Conservation (phyloP, 2,113 vertebrate species). For the Dicaeum eximium region DNA sequence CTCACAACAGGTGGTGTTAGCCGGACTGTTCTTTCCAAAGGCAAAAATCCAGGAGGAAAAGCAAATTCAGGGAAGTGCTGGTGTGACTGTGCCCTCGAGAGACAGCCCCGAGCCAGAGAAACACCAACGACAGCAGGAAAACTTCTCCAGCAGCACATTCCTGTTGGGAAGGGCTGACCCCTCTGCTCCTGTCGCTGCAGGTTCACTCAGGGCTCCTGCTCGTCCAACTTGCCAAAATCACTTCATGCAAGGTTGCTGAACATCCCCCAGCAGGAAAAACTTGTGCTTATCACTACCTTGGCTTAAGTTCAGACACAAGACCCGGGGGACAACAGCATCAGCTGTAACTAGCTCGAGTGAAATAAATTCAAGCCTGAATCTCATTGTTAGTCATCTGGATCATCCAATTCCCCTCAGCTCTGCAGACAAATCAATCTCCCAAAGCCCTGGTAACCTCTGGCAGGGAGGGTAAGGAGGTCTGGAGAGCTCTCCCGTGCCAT, state of each 20-base stretch:
- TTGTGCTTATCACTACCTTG: not conserved
- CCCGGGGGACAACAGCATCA: not conserved
- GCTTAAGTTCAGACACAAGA: not conserved
- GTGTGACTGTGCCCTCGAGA: not conserved
- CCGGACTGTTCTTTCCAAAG: not conserved
- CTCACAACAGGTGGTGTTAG: not conserved
- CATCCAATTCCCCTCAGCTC: not conserved
- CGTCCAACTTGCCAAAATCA: not conserved
- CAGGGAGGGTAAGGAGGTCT: not conserved
- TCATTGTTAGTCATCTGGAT: conserved; percentile 1
- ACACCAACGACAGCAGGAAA: not conserved
- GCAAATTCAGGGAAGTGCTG: not conserved
- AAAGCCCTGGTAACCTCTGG: not conserved
- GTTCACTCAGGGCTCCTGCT: not conserved
- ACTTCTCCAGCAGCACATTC: not conserved
- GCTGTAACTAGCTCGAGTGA: not conserved
- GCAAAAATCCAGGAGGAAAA: not conserved
- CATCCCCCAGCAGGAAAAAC: not conserved
- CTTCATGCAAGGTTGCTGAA: not conserved
- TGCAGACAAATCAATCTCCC: not conserved
- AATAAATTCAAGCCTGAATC: not conserved
- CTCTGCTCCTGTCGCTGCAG: not conserved
- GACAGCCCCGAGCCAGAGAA: not conserved
- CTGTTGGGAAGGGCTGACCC: not conserved
- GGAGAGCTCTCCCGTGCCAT: not conserved